Percentiles rank a stretch among this genome's conserved stretches.
These are phyloP conservation scores for Ennomos fuscantarius DNA, from an alignment of 2,888 invertebrate species.

Conservation along the genomic window DNA sequence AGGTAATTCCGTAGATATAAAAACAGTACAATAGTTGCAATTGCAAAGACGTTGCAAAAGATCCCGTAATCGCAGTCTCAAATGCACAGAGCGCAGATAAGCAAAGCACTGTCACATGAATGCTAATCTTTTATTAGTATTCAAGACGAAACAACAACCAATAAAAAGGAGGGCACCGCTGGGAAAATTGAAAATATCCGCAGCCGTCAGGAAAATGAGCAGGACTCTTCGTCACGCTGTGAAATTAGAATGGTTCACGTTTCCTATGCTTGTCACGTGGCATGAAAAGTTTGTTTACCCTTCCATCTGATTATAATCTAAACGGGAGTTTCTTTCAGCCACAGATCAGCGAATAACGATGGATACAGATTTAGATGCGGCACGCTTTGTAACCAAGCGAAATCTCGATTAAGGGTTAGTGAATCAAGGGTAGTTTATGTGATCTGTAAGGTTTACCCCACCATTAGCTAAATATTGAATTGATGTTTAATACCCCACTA, in stretches of 20 bases:
- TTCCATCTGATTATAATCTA: conserved; percentile 66
- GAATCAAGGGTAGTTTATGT: too few relatives aligned
- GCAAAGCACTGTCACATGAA: conserved; percentile 65
- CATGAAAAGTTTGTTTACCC: conserved; percentile 76
- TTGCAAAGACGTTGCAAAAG: conserved; percentile 24
- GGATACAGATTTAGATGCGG: conserved; percentile 7
- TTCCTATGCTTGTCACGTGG: conserved; percentile 73
- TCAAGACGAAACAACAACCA: conserved; percentile 81
- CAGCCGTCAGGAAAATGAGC: conserved; percentile 81
- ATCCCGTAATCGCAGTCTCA: conserved; percentile 25
- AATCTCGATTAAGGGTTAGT: too few relatives aligned
- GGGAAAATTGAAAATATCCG: conserved; percentile 84
- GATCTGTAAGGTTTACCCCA: too few relatives aligned
- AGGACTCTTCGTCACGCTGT: conserved; percentile 74
- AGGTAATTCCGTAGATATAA: conserved; percentile 3
- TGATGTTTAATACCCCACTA: too few relatives aligned
- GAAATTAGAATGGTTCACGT: conserved; percentile 72
- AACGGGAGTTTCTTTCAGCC: conserved; percentile 18
- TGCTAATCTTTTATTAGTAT: conserved; percentile 80
- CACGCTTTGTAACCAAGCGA: background rate
- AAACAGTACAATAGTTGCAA: conserved; percentile 17
- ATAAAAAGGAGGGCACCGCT: conserved; percentile 77
- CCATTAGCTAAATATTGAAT: too few relatives aligned
- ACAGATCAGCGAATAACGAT: conserved; percentile 5
- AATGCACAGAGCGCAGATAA: conserved; percentile 43